phyloP scores from a whole-genome alignment of 2,797 vertebrate genomes.

The Acrossocheilus wenchowensis region DNA sequence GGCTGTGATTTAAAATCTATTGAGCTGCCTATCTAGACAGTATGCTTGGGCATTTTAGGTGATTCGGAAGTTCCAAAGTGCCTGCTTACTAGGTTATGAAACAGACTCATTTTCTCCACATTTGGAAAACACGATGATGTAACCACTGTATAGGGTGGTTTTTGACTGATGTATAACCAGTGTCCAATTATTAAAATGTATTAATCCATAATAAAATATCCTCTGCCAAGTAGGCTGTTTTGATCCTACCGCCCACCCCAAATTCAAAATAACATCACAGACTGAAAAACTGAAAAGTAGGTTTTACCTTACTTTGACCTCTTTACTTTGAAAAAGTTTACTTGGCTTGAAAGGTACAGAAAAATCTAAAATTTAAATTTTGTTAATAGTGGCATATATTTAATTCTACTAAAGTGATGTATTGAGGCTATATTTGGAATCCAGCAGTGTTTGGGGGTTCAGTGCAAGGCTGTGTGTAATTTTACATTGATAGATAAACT shows the following conservation, averaged over 20 bases:
- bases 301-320: slow-evolving; percentile 14
- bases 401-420: slow-evolving; percentile 5
- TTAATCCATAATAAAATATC: slow-evolving; percentile 1
- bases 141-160: neutral
- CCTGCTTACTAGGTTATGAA: neutral
- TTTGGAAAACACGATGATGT: neutral
- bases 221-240: neutral
- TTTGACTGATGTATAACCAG: neutral
- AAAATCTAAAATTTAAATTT: slow-evolving; percentile 11
- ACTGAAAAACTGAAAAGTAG: slow-evolving; percentile 24
- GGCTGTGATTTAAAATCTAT: neutral
- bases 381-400: slow-evolving; percentile 24
- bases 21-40: neutral
- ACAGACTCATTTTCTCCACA: neutral
- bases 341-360: neutral
- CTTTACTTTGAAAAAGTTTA: slow-evolving; percentile 2
- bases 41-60: neutral
- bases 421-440: slow-evolving; percentile 21
- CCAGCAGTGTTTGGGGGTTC: slow-evolving; percentile 13
- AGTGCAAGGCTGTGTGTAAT: slow-evolving; percentile 30
- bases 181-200: neutral
- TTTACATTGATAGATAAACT: slow-evolving; percentile 52
- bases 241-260: neutral
- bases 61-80: neutral
- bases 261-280: slow-evolving; percentile 30